Base-by-base conservation (phyloP, 2,113 vertebrate genomes). In the Boleophthalmus pectinirostris region DNA sequence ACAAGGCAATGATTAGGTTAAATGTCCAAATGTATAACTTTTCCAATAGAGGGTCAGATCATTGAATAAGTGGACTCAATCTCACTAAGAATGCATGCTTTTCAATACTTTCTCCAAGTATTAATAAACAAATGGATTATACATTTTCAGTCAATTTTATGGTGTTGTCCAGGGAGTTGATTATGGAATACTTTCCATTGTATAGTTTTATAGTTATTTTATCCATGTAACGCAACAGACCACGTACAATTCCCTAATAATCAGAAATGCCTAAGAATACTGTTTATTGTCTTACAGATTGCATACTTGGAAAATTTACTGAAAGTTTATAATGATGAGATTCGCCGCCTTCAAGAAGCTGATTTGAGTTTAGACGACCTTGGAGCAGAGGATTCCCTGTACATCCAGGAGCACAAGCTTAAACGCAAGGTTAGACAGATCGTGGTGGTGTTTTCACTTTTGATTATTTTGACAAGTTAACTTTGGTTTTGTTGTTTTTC, bases 361-460 rank as follows among this genome's bases (percentile, higher is more conserved):
- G 96, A 98, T 83, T 68, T 98, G 74, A 91, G 91, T 51, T 56
- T 97, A 23, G 92, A 92, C 0, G 96, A 97, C 46, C 0, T 98
- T 82, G 92, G 80, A 13, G 76, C 92, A 0, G 94, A 95, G 11
- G 95, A 97, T 79, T 98, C 96, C 0, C 54, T 86, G 0, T 96
- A 97, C 85, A 89, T 98, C 73, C 96, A 97, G 91, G 96, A 98
- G 84, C 92, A 95, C 58, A 94, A 93, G n/a, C 89, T 98, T 6
- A 98, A 98, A 79, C 91, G 94, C 65, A 96, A 95, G 82, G 94
- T 94, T 12, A 45, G 80, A 1, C 29, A 13, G 63, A 1, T 18
- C 3, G 46, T 23, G 43, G 11, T 25, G 2, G 24, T 14, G 46
- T 8, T 15, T 12, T 0, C 13, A 24, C 23, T 46, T 43, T 46